Evolutionary conservation across 1,140 invertebrate species (phyloP).

Genomic region (Dendrolimus kikuchii): DNA sequence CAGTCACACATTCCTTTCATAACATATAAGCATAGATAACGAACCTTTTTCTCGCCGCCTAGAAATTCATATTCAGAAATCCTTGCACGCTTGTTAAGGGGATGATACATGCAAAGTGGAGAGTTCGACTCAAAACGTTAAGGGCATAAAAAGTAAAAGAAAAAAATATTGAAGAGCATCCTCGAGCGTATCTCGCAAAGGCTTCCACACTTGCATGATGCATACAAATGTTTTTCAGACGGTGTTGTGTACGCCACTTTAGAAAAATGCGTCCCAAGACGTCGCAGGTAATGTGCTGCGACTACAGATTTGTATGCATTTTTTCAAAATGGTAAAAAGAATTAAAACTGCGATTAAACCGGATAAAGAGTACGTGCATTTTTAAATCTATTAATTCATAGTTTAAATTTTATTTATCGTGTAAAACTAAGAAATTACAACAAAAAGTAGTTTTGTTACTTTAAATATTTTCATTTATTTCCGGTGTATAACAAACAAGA

Average conservation of each 20-base stretch:
- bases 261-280: conserved; percentile 5
- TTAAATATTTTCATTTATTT: too few relatives aligned
- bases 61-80: conserved; percentile 22
- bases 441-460: too few relatives aligned
- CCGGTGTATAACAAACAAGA: too few relatives aligned
- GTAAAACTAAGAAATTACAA: too few relatives aligned
- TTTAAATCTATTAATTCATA: too few relatives aligned
- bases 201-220: conserved; percentile 23
- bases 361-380: too few relatives aligned
- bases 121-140: conserved; percentile 26
- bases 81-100: conserved; percentile 20
- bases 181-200: conserved; percentile 21
- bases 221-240: conserved; percentile 28
- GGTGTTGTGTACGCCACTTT: conserved; percentile 17
- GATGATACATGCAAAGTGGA: conserved; percentile 20
- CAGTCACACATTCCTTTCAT: background rate
- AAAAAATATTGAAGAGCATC: conserved; percentile 28
- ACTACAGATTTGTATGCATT: too few relatives aligned
- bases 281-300: conserved; percentile 9
- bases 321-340: too few relatives aligned
- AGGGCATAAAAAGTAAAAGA: conserved; percentile 27
- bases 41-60: background rate
- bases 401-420: too few relatives aligned
- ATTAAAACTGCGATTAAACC: too few relatives aligned
- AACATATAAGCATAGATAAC: conserved; percentile 1